These are phyloP conservation scores for Tetramorium parvispinum DNA, from an alignment of 1,140 invertebrate genomes.

Conservation along the genomic window DNA sequence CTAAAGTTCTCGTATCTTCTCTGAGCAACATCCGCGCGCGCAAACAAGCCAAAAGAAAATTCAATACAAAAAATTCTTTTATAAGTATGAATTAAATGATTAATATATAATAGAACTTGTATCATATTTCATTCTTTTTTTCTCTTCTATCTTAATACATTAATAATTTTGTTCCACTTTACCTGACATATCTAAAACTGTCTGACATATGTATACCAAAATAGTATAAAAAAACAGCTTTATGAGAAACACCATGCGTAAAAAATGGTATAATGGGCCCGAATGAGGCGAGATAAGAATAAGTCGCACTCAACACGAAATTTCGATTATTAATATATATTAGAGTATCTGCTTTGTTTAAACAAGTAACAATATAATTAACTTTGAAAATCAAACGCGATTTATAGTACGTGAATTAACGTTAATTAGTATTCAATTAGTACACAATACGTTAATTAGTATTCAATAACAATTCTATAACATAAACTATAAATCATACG, in stretches of 20 bases:
- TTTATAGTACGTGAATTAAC: no score
- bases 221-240: not conserved
- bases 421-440: no score
- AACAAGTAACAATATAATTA: no score
- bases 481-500: no score
- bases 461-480: no score
- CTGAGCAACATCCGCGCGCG: not conserved
- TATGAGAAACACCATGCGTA: constrained; percentile 33
- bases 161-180: not conserved
- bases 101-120: not conserved
- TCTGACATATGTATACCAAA: not conserved
- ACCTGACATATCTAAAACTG: not conserved
- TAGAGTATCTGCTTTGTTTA: not conserved
- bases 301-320: not conserved
- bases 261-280: constrained; percentile 53
- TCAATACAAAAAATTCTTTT: not conserved
- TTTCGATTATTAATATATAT: constrained; percentile 31
- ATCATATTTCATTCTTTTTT: not conserved
- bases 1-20: not conserved
- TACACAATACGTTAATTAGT: no score
- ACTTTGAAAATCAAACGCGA: no score
- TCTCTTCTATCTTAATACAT: not conserved
- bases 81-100: not conserved
- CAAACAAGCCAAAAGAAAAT: not conserved
- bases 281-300: constrained; percentile 42